Evolutionary conservation across 30 jellyfish, hydroid and myxozoan species (phyloP), one percentile per base, ranked within the genome.

Genomic region (Mastigias papua): DNA sequence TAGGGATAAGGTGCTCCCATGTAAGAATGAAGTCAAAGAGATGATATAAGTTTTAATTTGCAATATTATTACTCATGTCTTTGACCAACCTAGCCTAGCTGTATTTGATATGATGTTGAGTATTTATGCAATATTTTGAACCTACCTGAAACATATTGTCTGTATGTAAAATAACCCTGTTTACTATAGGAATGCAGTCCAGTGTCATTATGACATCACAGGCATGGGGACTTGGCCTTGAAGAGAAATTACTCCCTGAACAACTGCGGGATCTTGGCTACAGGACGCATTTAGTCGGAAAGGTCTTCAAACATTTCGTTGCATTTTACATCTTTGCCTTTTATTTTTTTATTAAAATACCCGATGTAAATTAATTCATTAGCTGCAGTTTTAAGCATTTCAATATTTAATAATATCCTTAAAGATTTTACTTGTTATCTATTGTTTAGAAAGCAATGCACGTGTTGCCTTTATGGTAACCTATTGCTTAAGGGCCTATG

Each of bases 221-320:
- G 25, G 76, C 97, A 0, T 90, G 97, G 97, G 97, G 94, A 9
- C 82, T 90, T 46, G 93, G 93, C 29, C 67, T 80, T 17, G 93
- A 90, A 22, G 93, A 90, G 81, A 90, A 90, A 66, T 46, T 82
- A 0, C 86, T 90, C 23, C 94, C 97, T 8, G 86, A 81, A 77
- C 31, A 67, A n/a, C 82, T 90, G 82, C 73, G 50, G 67, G 91
- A 72, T 13, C 79, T 64, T 33, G 90, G 88, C 1, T 90, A 90
- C 83, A 74, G 73, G 49, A 90, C 97, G n/a, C 97, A 90, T 81
- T 54, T 82, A 8, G 93, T 90, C 81, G 97, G 97, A 27, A 90
- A 90, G 76, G 97, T 90, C 61, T 19, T 54, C 25, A 54, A 5
- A 16, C 17, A 5, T 54, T 19, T 54, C 54, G 13, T 15, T 42